Conservation (phyloP, 2,113 vertebrate species). For the Seriola dumerili region DNA sequence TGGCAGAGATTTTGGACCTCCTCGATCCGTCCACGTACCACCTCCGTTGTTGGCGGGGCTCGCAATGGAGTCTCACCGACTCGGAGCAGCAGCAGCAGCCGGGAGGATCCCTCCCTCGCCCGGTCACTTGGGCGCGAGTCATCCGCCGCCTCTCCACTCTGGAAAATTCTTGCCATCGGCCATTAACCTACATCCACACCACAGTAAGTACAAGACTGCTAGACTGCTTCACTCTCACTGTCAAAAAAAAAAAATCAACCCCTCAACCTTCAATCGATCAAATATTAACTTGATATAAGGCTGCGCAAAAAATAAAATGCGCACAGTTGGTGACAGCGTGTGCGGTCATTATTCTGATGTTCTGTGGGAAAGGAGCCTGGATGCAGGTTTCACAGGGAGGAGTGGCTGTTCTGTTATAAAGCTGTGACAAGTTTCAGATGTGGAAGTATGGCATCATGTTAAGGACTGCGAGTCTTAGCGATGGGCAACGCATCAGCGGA, state of each 20-base stretch:
- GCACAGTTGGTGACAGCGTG: conserved; percentile 38
- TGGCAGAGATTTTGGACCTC: conserved; percentile 97
- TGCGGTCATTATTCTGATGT: conserved; percentile 35
- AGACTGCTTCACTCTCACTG: not conserved
- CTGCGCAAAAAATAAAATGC: conserved; percentile 49
- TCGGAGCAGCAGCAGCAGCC: conserved; percentile 87
- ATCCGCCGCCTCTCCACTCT: conserved; percentile 89
- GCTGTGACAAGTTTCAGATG: conserved; percentile 59
- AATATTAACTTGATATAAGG: conserved; percentile 57
- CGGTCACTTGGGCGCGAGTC: conserved; percentile 88
- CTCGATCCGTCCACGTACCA: conserved; percentile 93
- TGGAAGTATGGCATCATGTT: conserved; percentile 30
- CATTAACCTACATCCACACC: conserved; percentile 93
- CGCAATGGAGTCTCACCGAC: conserved; percentile 93
- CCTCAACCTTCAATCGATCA: not conserved
- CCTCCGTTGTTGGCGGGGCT: conserved; percentile 92
- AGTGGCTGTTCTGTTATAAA: conserved; percentile 50
- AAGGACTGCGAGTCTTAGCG: conserved; percentile 5
- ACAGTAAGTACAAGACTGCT: conserved; percentile 86
- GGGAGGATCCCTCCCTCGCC: conserved; percentile 90
- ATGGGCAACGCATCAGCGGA: conserved; percentile 39
- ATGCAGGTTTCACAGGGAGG: conserved; percentile 40
- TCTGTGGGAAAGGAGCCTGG: conserved; percentile 22
- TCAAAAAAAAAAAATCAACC: not conserved
- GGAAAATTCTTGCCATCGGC: conserved; percentile 93